Evolutionary conservation across 2,888 invertebrate genomes (phyloP).

Genomic region (Caenorhabditis becei): DNA sequence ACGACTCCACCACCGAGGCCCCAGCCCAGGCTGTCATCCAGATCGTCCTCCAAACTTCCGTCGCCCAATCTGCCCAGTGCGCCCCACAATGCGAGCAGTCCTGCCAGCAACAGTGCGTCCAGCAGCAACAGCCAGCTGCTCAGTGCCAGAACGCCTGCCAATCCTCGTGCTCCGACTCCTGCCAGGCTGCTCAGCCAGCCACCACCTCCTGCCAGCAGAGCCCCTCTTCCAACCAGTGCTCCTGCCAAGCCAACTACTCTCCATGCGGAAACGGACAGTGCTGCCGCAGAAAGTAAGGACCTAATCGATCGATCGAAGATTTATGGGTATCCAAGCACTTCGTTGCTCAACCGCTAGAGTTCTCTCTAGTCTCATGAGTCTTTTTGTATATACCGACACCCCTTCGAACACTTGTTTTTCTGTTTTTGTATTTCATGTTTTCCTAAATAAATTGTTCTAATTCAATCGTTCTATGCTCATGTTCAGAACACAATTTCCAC

Average conservation of each 20-base stretch:
- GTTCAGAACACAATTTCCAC: background rate
- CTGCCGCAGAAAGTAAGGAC: slow-evolving; percentile 68
- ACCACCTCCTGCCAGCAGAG: slow-evolving; percentile 65
- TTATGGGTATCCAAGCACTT: slow-evolving; percentile 44
- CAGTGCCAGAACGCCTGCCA: slow-evolving; percentile 69
- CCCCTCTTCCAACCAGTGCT: slow-evolving; percentile 42
- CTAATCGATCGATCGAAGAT: slow-evolving; percentile 56
- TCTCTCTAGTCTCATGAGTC: slow-evolving; percentile 26
- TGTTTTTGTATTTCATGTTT: slow-evolving; percentile 28
- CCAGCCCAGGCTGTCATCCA: slow-evolving; percentile 57
- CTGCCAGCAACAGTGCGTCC: slow-evolving; percentile 69
- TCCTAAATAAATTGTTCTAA: slow-evolving; percentile 23
- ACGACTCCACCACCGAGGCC: slow-evolving; percentile 52
- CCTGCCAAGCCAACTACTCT: slow-evolving; percentile 66
- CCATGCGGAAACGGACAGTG: slow-evolving; percentile 72
- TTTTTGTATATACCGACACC: slow-evolving; percentile 58
- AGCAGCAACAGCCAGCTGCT: slow-evolving; percentile 67
- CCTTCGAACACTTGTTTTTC: slow-evolving; percentile 27
- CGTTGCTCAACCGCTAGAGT: slow-evolving; percentile 36
- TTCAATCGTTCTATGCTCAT: background rate
- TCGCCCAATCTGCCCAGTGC: slow-evolving; percentile 68
- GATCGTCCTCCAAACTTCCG: slow-evolving; percentile 62
- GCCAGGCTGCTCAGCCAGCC: slow-evolving; percentile 67
- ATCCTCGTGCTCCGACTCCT: slow-evolving; percentile 63
- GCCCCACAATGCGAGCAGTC: slow-evolving; percentile 69